Evolutionary conservation across 2,888 invertebrate genomes (phyloP), one percentile per base, ranked within the genome.

Genomic region (Pegoplata infirma): DNA sequence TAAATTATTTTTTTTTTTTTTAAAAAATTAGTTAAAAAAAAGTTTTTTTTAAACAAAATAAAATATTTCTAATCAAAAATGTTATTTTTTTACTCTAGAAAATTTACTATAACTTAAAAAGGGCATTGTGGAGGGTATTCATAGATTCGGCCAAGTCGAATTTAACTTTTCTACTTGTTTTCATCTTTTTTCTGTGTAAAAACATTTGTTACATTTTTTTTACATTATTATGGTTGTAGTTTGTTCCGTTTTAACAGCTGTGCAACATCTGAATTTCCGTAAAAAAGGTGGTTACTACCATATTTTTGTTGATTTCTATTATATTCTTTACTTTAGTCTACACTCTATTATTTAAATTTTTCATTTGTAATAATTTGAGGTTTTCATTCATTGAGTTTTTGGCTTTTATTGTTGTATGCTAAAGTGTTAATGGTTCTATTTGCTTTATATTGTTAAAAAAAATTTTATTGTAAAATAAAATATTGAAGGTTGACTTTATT

Each of bases 341-440:
- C 6, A 17, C 28, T 28, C 28, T 55, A 63, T 68, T 63, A 72
- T 73, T 77, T 58, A 36, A 63, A 72, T 67, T 61, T 72, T 56
- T 55, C 61, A 68, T 68, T 77, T 77, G 63, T 73, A 49, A 64
- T 73, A 77, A 73, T 77, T 72, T 73, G 72, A 63, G 77, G 77
- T 46, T 71, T 72, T 40, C 61, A 61, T 61, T 55, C 10, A 51
- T 21, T 49, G 49, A 21, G 21, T 51, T 8, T 32, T 46, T 63
- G 5, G 17, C 4, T 63, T 40, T 55, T n/a, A 49, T 68, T 68
- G 44, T 66, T 67, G n/a, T n/a, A 55, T 25, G 63, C 55, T 40
- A 68, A 77, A 73, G 77, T 77, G 77, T 73, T 77, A 77, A 77
- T 77, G 55, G 55, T 66, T 72, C 67, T 67, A 76, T 76, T 76